phyloP scores from a whole-genome alignment of 2,113 vertebrate species.

The Chunga burmeisteri region DNA sequence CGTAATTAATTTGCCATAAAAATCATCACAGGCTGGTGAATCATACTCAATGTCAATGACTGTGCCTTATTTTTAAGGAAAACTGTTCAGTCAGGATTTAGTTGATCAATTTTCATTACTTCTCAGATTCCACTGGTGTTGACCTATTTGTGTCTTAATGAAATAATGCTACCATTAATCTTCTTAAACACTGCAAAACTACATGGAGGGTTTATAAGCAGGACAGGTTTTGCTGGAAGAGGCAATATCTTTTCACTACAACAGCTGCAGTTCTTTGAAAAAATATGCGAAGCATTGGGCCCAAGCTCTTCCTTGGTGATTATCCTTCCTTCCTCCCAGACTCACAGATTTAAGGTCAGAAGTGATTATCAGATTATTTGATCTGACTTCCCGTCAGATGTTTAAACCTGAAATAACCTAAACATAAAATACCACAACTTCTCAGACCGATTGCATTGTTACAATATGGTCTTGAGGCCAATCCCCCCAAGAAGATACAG shows the following conservation, averaged over 20 bases:
- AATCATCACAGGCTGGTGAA: neutral
- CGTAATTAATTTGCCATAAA: neutral
- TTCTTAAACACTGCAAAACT: neutral
- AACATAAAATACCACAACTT: neutral
- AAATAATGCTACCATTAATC: neutral
- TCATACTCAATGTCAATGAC: neutral
- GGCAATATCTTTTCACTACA: neutral
- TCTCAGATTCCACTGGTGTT: neutral
- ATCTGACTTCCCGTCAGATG: neutral
- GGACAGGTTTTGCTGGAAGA: neutral
- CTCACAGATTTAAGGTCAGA: neutral
- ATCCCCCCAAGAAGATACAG: neutral
- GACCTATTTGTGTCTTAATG: neutral
- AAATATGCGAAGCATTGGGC: neutral
- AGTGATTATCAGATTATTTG: neutral
- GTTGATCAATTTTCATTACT: neutral
- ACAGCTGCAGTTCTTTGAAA: neutral
- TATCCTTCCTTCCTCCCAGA: neutral
- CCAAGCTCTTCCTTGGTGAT: neutral
- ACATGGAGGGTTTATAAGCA: neutral
- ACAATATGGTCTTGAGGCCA: neutral
- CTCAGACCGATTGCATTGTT: neutral
- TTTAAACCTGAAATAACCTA: neutral
- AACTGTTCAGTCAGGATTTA: neutral
- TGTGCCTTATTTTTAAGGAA: neutral